Conservation (phyloP, 2,797 vertebrate genomes). For the Neoniphon sammara region DNA sequence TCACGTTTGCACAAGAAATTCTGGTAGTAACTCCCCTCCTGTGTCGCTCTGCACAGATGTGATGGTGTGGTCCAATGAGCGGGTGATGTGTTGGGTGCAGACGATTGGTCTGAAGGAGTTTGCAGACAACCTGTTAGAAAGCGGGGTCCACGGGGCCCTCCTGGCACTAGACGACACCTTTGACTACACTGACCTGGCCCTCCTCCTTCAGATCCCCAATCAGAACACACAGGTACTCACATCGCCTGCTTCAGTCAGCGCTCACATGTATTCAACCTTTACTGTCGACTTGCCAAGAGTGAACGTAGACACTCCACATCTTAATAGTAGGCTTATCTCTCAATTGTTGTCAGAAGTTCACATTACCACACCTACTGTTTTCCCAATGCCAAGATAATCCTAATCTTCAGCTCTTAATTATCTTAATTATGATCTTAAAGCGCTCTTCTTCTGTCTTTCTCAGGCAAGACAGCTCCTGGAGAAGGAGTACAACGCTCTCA, state of each 20-base stretch:
- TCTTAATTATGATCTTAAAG: slow-evolving; percentile 44
- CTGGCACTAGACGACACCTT: slow-evolving; percentile 94
- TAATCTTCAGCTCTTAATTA: slow-evolving; percentile 30
- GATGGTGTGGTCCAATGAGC: slow-evolving; percentile 96
- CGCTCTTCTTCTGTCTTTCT: slow-evolving; percentile 17
- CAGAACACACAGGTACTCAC: slow-evolving; percentile 92
- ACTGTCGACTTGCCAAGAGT: no score
- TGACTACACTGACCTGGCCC: slow-evolving; percentile 92
- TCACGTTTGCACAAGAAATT: background rate
- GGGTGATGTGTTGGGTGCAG: slow-evolving; percentile 95
- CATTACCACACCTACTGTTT: slow-evolving; percentile 2
- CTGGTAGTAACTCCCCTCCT: background rate
- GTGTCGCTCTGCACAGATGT: slow-evolving; percentile 81
- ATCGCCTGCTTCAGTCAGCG: background rate
- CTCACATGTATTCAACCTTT: no score
- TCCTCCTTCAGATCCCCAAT: slow-evolving; percentile 94
- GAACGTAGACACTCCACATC: background rate
- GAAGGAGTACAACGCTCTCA: slow-evolving; percentile 92
- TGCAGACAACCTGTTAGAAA: slow-evolving; percentile 92
- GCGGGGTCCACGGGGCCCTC: slow-evolving; percentile 91
- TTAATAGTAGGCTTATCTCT: background rate
- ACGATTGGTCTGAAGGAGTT: slow-evolving; percentile 92
- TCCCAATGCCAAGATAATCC: slow-evolving; percentile 15
- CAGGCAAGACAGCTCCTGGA: slow-evolving; percentile 93
- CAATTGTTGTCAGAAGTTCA: slow-evolving; percentile 4